Evolutionary conservation across 2,888 invertebrate genomes (phyloP), one percentile per base, ranked within the genome.

Genomic region (Nomada hirtipes): DNA sequence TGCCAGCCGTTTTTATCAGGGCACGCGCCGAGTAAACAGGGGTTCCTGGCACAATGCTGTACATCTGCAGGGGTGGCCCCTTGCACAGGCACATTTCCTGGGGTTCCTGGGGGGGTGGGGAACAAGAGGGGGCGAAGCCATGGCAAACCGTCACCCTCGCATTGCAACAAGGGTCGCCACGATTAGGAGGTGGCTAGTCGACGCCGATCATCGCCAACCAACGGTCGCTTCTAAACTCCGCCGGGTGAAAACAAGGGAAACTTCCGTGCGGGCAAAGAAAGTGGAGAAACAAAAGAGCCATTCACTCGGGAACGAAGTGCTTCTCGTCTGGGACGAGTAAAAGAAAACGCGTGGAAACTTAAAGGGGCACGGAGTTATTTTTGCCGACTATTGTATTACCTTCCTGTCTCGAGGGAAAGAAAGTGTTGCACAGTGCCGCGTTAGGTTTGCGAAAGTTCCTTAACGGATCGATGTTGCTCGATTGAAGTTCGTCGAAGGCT

Each of bases 1-100:
- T 79, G 77, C 29, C 82, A 65, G 55, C 64, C 82, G 83, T 44
- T 72, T 65, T 76, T 70, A 74, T 77, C 77, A 64, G 79, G 83
- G 85, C 84, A 80, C 79, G 77, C 83, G 86, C 79, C 88, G 84
- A 76, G 82, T 85, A 87, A 86, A 86, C 85, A 85, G 88, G 86
- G 88, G 84, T 79, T 83, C 83, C 82, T 42, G 26, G 83, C 68
- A 87, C 84, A 85, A 82, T 85, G 79, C 83, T 73, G 13, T 69
- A 78, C 85, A 87, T 83, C 80, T 86, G 86, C 83, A 77, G 63
- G 82, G 15, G 77, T 42, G 55, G 29, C 36, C 61, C 29, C 20
- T 23, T 50, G 47, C 55, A 81, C 73, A 77, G 83, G 81, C 44
- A 81, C 83, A n/a, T 59, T 82, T 79, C 55, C 20, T 50, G 61